Evolutionary conservation across 1,140 invertebrate species (phyloP), one percentile per base, ranked within the genome.

Genomic region (Drosophila micromelanica): DNA sequence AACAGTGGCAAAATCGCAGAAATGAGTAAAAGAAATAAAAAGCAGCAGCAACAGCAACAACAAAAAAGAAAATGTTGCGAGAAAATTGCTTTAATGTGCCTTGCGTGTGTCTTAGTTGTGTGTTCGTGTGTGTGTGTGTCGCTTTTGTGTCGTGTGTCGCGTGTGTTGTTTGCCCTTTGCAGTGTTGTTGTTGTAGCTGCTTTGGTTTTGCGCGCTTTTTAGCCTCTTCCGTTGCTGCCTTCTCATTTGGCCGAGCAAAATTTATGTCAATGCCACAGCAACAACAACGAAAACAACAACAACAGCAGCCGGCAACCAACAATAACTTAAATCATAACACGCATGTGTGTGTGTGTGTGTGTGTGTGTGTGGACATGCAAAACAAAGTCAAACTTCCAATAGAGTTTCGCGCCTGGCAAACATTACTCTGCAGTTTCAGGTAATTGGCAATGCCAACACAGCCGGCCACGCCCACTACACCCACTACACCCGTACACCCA

Each of bases 361-460:
- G 43, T 51, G 45, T 59, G 37, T 68, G 46, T 67, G 45, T 35
- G 23, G 35, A 70, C 65, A 69, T 70, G 65, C 67, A 70, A 61
- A 69, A 74, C 37, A 46, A 63, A 65, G 52, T 59, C 59, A 30
- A 65, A 75, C 67, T 70, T 40, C 54, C 35, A 45, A 23, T 43
- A 17, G 38, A 56, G 57, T 49, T 69, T 73, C 57, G 65, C 61
- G 64, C 76, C 65, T 62, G 54, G 65, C 67, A 74, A 84, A 87
- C 79, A 87, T 87, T 87, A 89, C 84, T 84, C 84, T 89, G 85
- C 84, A 87, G 75, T 87, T 87, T 89, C 69, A 73, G 84, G 89
- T 87, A 87, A 87, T 87, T 87, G 84, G 84, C 82, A 87, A 74
- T 59, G 64, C 59, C 71, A 79, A 80, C 55, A 73, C 57, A 51